Conservation (phyloP, 2,888 invertebrate genomes). For the Molanna angustata region DNA sequence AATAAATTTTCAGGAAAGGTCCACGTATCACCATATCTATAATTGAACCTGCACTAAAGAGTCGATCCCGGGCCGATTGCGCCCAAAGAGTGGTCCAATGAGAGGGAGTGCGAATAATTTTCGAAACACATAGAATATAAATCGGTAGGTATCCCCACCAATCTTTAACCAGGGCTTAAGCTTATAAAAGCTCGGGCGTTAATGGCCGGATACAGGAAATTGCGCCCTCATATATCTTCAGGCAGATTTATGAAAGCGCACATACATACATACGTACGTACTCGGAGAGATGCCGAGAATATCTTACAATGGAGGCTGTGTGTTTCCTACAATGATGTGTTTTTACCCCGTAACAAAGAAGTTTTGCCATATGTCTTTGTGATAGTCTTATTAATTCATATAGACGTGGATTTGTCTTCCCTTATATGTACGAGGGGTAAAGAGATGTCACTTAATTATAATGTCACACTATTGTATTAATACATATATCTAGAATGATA, state of each 20-base stretch:
- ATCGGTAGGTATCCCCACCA: slow-evolving; percentile 29
- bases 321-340: slow-evolving; percentile 14
- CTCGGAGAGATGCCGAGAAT: slow-evolving; percentile 15
- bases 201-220: slow-evolving; percentile 89
- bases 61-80: slow-evolving; percentile 11
- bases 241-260: slow-evolving; percentile 88
- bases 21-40: slow-evolving; percentile 16
- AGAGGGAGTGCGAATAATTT: slow-evolving; percentile 29
- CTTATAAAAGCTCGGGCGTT: slow-evolving; percentile 65
- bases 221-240: slow-evolving; percentile 87
- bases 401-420: not conserved
- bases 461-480: too few species aligned
- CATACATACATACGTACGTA: slow-evolving; percentile 57
- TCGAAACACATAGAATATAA: slow-evolving; percentile 33
- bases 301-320: slow-evolving; percentile 18
- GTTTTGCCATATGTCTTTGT: not conserved
- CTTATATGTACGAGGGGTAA: too few species aligned
- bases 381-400: slow-evolving; percentile 11
- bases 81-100: slow-evolving; percentile 8
- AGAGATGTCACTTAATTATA: too few species aligned
- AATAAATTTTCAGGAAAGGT: slow-evolving; percentile 14
- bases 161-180: slow-evolving; percentile 43
- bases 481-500: too few species aligned
- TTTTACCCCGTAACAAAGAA: slow-evolving; percentile 15
- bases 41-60: slow-evolving; percentile 20